Evolutionary conservation across 2,797 vertebrate species (phyloP).

Genomic region (Octomys mimax): DNA sequence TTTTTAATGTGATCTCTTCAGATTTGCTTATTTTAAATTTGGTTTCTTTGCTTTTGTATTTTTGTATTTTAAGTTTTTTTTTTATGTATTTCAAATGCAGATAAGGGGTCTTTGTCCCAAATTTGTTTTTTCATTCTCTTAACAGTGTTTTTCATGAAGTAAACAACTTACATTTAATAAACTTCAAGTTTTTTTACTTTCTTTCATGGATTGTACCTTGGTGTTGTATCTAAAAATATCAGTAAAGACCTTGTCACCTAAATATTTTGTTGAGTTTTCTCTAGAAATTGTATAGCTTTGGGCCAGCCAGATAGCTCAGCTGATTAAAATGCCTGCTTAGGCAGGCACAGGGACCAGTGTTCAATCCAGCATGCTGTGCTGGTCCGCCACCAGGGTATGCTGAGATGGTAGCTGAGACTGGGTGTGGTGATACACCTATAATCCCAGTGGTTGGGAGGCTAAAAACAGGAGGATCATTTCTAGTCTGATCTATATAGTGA

Average conservation of each 20-base stretch:
- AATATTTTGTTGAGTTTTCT: neutral
- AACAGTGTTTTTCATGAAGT: neutral
- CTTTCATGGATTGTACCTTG: neutral
- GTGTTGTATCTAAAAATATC: neutral
- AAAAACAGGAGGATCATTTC: too few relatives aligned
- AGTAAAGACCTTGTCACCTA: neutral
- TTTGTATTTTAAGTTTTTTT: neutral
- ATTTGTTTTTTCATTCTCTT: neutral
- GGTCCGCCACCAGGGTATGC: too few relatives aligned
- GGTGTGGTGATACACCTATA: too few relatives aligned
- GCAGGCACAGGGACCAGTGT: too few relatives aligned
- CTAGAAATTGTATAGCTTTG: neutral
- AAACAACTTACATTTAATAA: neutral
- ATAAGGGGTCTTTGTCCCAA: neutral
- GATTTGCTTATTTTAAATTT: neutral
- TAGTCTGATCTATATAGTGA: too few relatives aligned
- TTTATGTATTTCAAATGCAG: neutral
- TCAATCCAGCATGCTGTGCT: too few relatives aligned
- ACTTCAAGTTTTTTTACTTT: neutral
- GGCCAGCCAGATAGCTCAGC: too few relatives aligned
- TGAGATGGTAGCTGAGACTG: too few relatives aligned
- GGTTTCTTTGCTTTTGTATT: neutral
- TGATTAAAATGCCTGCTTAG: too few relatives aligned
- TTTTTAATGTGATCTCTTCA: neutral
- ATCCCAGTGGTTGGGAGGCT: too few relatives aligned